Evolutionary conservation across 1,140 invertebrate genomes (phyloP), one percentile per base, ranked within the genome.

Genomic region (Drosophila chauvacae): DNA sequence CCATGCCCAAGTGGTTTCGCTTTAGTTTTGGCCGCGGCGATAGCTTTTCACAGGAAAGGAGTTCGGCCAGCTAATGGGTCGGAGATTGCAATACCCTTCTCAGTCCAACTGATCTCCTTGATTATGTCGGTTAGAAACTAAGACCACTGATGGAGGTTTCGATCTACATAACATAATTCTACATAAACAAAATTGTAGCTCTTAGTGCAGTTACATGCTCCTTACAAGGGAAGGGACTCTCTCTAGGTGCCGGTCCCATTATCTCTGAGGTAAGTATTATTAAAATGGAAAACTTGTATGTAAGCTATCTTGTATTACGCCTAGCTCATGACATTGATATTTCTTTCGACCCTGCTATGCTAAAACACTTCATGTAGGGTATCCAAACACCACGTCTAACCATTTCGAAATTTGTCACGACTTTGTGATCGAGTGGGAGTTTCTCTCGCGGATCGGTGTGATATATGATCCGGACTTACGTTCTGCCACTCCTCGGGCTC

Each of bases 401-500:
- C 37, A 55, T 74, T 74, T 45, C 57, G 48, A 81, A 78, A 86
- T 81, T 80, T 86, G 82, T 86, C 82, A 86, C 82, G 83, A 86
- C 74, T 81, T 55, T 37, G 30, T 16, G n/a, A 23, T 41, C 26
- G 30, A 70, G 51, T 33, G 39, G 51, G 62, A 68, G 41, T 77
- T 74, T 77, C 62, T 62, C 59, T 64, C 41, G 35, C 26, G 28
- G 51, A 45, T 61, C 44, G 16, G 39, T 16, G 16, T 20, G 41
- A 33, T 56, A 56, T 71, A 48, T 58, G 50, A 69, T 28, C 53
- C 44, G n/a, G 51, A 79, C 96, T 96, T 93, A 98, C 97, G 93
- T 96, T 96, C 94, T 98, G 97, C 97, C 97, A 98, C 88, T 98
- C 97, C 92, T 97, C 97, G 50, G 96, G 96, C 80, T 98, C 96